These are phyloP conservation scores for Drosophila nannoptera DNA, from an alignment of 1,140 invertebrate species.

Conservation along the genomic window DNA sequence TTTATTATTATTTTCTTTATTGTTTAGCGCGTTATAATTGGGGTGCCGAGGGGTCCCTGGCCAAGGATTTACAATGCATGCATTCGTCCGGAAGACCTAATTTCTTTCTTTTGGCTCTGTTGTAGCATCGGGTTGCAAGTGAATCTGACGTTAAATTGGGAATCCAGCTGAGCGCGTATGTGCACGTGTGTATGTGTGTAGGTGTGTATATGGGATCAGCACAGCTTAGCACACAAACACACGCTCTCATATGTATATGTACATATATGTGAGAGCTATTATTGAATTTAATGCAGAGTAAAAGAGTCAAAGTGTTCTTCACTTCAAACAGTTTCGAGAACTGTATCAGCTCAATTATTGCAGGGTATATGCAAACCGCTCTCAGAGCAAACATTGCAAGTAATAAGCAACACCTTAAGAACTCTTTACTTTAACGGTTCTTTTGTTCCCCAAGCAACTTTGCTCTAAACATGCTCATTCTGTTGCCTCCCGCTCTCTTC, in stretches of 20 bases:
- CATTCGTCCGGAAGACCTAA: conserved; percentile 55
- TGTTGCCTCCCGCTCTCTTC: neutral
- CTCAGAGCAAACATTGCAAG: neutral
- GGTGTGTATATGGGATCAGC: conserved; percentile 49
- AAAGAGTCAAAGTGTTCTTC: neutral
- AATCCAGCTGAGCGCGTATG: conserved; percentile 9
- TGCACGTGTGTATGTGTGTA: conserved; percentile 12
- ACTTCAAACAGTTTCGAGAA: neutral
- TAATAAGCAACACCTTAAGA: conserved; percentile 22
- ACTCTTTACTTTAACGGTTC: conserved; percentile 27
- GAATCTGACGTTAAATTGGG: conserved; percentile 4
- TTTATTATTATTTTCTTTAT: conserved; percentile 77
- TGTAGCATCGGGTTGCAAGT: conserved; percentile 25
- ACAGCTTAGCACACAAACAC: conserved; percentile 48
- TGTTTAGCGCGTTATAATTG: conserved; percentile 76
- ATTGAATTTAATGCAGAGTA: neutral
- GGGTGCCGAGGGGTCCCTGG: conserved; percentile 41
- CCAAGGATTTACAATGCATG: conserved; percentile 44
- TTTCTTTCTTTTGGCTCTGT: conserved; percentile 33
- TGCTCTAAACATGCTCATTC: neutral
- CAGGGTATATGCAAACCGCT: neutral
- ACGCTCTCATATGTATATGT: neutral
- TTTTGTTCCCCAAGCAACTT: conserved; percentile 1
- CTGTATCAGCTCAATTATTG: neutral
- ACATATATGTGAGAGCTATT: neutral